phyloP scores from a whole-genome alignment of 53 echinoderm and acorn worm species.

The Crossaster papposus region DNA sequence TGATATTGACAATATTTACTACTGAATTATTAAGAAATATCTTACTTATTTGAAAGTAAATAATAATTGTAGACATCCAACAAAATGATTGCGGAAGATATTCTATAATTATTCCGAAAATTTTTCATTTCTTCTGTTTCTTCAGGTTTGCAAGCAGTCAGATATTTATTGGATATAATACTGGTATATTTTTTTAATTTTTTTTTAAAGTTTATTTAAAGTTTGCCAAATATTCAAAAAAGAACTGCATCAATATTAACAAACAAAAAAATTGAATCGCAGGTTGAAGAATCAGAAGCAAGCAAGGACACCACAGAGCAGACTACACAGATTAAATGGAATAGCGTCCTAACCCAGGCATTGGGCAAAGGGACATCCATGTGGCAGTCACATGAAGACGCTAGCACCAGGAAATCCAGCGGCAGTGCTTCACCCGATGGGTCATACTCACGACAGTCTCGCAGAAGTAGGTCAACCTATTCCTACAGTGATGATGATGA shows the following conservation, averaged over 20 bases:
- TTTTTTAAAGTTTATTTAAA: not conserved
- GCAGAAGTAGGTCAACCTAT: not conserved
- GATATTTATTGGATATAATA: no score
- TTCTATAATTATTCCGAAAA: no score
- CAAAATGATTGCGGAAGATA: no score
- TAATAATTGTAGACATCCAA: no score
- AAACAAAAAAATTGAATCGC: not conserved
- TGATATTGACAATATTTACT: no score
- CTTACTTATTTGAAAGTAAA: no score
- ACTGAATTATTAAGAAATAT: no score
- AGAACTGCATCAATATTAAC: not conserved
- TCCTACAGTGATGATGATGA: conserved; percentile 4
- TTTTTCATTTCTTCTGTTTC: no score
- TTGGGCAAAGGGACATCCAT: conserved; percentile 47
- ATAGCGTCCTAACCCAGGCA: conserved; percentile 35
- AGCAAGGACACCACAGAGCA: not conserved
- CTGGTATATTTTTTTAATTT: not conserved
- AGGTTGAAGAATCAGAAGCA: not conserved
- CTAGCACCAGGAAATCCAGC: conserved; percentile 18
- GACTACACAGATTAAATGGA: not conserved
- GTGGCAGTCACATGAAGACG: conserved; percentile 55
- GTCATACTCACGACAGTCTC: not conserved
- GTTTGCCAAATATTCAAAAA: not conserved
- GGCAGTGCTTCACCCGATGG: not conserved
- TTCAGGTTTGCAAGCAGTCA: no score